Conservation (phyloP, 2,797 vertebrate genomes). For the Salmo trutta region DNA sequence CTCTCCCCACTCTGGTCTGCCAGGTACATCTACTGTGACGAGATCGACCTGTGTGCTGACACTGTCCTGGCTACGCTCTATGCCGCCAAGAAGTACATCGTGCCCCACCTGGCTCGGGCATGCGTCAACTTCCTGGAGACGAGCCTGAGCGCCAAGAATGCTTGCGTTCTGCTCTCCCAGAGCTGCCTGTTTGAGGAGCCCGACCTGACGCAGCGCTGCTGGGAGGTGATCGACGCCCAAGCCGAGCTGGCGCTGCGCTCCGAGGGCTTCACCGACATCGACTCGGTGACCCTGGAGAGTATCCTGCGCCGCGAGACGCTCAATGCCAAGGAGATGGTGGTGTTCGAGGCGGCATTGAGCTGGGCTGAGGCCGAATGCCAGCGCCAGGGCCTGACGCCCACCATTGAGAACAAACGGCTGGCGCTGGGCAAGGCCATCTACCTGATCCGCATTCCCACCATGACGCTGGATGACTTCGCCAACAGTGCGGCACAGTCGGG, state of each 20-base stretch:
- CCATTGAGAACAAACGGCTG: conserved; percentile 90
- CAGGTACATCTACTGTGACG: conserved; percentile 98
- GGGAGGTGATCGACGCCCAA: conserved; percentile 84
- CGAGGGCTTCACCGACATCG: conserved; percentile 96
- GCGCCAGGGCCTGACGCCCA: conserved; percentile 80
- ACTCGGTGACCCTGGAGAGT: conserved; percentile 91
- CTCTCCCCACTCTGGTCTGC: background rate
- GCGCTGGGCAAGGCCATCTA: conserved; percentile 92
- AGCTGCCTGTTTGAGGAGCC: conserved; percentile 98
- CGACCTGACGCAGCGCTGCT: conserved; percentile 94
- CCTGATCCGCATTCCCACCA: conserved; percentile 92
- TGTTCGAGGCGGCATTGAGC: conserved; percentile 91
- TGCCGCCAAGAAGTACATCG: conserved; percentile 97
- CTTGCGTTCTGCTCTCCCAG: conserved; percentile 95
- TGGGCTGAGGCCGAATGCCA: conserved; percentile 97
- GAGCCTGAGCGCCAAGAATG: conserved; percentile 95
- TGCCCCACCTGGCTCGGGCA: conserved; percentile 93
- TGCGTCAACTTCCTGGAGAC: conserved; percentile 97
- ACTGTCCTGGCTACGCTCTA: conserved; percentile 95
- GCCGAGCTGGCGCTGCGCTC: conserved; percentile 93
- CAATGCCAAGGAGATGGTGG: conserved; percentile 95
- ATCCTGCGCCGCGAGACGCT: conserved; percentile 94
- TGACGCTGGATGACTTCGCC: conserved; percentile 94
- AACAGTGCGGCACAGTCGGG: conserved; percentile 94
- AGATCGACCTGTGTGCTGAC: conserved; percentile 96